Base-by-base conservation (phyloP, 2,888 invertebrate species). In the Rhagonycha fulva region DNA sequence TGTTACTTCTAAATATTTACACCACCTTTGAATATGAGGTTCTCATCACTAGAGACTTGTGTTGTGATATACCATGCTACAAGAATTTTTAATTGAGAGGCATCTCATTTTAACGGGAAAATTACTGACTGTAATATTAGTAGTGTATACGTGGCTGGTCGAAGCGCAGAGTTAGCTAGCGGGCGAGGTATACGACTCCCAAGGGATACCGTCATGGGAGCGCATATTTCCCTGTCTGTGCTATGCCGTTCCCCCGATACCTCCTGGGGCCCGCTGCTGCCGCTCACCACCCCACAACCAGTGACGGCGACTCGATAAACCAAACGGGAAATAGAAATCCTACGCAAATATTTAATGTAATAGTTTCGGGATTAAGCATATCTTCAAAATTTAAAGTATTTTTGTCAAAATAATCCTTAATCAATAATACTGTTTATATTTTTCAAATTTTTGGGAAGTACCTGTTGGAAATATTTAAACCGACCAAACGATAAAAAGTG, bases 191-290 rank as follows among this genome's bases (percentile, higher is more conserved):
- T 85, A 86, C 84, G 85, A 81, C 83, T 85, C 85, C 84, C 85
- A 78, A 77, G 85, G 83, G 85, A 84, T 72, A 79, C 80, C 82
- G 84, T 84, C 85, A 84, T 85, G 85, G 85, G 85, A 85, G 83
- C 84, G 84, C 84, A 85, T 85, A 85, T 86, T 86, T 85, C 85
- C 85, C 85, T 84, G 85, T 84, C 85, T 84, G 85, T 84, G 82
- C 81, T 79, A 80, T 83, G 79, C 82, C 82, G 80, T 81, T 81
- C 83, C 82, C 83, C 81, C 82, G 81, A 79, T 74, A 80, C 83
- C 84, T 83, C 83, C 81, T 80, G 84, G 84, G 83, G 82, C 78
- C 77, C 82, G 76, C 77, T 76, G 79, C 80, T 81, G 78, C 81
- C 80, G 80, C 81, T 82, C 81, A 80, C 81, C 81, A 81, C 82